Evolutionary conservation across 2,113 vertebrate species (phyloP).

Genomic region (Amazona vittata): DNA sequence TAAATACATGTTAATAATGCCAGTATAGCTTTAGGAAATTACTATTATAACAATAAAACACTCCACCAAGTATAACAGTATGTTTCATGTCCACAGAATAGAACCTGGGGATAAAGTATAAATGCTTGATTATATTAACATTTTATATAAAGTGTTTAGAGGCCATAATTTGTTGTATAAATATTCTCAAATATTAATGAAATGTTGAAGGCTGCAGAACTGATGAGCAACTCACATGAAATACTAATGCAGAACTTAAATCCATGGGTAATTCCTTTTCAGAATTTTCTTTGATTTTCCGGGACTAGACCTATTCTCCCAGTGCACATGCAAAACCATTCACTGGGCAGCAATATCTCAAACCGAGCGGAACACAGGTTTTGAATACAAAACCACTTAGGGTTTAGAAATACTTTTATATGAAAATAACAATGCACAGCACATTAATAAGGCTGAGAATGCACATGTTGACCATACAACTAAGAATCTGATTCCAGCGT

Average conservation of each 20-base stretch:
- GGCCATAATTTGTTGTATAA: background rate
- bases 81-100: background rate
- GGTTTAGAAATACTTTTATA: background rate
- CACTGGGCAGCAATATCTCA: constrained; percentile 16
- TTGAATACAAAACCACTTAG: background rate
- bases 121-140: background rate
- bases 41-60: background rate
- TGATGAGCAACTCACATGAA: background rate
- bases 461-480: background rate
- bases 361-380: background rate
- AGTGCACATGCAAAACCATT: background rate
- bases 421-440: background rate
- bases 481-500: background rate
- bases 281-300: constrained; percentile 63
- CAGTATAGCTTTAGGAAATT: constrained; percentile 7
- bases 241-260: constrained; percentile 51
- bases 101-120: background rate
- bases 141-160: background rate
- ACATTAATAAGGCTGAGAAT: background rate
- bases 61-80: background rate
- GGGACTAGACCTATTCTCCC: constrained; percentile 3
- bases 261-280: constrained; percentile 7
- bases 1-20: background rate
- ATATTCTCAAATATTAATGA: constrained; percentile 25
- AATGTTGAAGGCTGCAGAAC: background rate